These are phyloP conservation scores for Proteles cristata DNA, from an alignment of 2,113 vertebrate species.

Conservation along the genomic window DNA sequence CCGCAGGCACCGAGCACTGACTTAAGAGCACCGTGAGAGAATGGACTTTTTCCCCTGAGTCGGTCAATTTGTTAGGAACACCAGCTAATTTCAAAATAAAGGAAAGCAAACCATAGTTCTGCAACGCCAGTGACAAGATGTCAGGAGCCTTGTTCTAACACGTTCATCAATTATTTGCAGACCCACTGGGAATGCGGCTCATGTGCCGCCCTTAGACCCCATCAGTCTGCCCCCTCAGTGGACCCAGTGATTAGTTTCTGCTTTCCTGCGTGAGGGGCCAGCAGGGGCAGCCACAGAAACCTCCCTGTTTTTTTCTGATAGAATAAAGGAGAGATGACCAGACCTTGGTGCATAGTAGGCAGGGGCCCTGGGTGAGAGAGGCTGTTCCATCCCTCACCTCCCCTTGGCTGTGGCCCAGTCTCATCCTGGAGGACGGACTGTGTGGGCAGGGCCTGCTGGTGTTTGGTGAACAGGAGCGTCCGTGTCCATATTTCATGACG, in stretches of 20 bases:
- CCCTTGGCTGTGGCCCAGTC: background rate
- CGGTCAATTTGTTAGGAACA: background rate
- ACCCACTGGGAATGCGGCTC: background rate
- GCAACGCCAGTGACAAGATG: background rate
- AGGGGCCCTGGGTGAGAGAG: too few relatives aligned
- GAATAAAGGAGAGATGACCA: background rate
- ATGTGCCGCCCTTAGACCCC: rapidly evolving
- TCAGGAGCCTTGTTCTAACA: background rate
- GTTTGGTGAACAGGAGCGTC: background rate
- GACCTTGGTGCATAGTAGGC: background rate
- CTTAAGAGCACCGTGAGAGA: rapidly evolving
- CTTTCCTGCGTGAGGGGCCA: background rate
- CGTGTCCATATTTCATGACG: background rate
- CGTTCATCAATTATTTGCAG: background rate
- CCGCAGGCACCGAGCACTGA: rapidly evolving
- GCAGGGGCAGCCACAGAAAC: background rate
- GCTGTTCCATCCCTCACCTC: rapidly evolving
- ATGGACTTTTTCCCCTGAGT: background rate
- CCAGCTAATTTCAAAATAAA: background rate
- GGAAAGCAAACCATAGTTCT: background rate
- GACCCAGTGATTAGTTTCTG: background rate
- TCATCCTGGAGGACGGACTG: rapidly evolving
- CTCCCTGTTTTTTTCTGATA: background rate
- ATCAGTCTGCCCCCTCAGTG: background rate
- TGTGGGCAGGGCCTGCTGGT: background rate